Evolutionary conservation across 2,797 vertebrate species (phyloP), one percentile per base, ranked within the genome.

Genomic region (Columba guinea): DNA sequence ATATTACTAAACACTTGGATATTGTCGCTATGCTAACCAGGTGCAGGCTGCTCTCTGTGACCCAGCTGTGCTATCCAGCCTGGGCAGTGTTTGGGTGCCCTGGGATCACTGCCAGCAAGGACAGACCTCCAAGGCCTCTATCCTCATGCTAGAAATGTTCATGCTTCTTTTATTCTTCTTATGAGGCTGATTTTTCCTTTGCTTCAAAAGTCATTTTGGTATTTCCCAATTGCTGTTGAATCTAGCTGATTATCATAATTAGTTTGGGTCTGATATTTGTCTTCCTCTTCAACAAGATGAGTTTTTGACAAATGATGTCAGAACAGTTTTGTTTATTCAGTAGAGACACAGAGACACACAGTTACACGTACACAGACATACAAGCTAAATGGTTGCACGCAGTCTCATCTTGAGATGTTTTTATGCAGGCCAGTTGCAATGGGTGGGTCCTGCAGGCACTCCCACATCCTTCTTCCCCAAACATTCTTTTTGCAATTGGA

Each of bases 41-140:
- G 17, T 27, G 19, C n/a, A 64, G 23, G 9, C 8, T 83, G 13
- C 26, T 71, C 3, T 37, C 3, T 3, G 2, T 51, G 35, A 71
- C 11, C 8, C 5, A 5, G 4, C 10, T 55, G 23, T 11, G 2
- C 44, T 68, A 20, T 8, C 7, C 58, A 37, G 14, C 5, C 11
- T 34, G 27, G 9, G 22, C 5, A 26, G 28, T 7, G 39, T 32
- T 68, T 22, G 27, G 37, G 11, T n/a, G 12, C 44, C 39, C 11
- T 73, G 35, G 19, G 19, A 9, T 39, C 10, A 21, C 1, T 56
- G 30, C 34, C 10, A 58, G 7, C 16, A 46, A 9, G 3, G 7
- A 46, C 63, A 68, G 12, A 39, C 2, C 3, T 62, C 21, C 0
- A 30, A 49, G 13, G 5, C 58, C 5, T 69, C 30, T 26, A 28